Base-by-base conservation (phyloP, 2,797 vertebrate genomes). In the Thaleichthys pacificus region DNA sequence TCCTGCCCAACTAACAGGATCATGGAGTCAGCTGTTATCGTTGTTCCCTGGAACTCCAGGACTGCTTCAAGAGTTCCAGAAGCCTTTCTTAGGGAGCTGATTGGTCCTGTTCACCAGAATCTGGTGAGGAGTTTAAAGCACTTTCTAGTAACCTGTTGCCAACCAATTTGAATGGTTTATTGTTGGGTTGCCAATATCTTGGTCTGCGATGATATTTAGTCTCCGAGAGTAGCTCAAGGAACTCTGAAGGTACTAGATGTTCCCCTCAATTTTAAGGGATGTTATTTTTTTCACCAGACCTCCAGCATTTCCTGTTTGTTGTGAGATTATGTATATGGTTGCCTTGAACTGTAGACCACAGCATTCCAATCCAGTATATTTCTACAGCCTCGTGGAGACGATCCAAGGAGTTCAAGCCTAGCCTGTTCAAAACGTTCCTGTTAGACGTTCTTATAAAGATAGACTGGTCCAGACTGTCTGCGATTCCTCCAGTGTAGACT, bases 71-170 rank as follows among this genome's bases (percentile, higher is more conserved):
- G 77, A 85, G 81, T 91, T 90, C 77, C 76, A 35, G 63, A 77
- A 76, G 69, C 81, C 69, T 79, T 86, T 77, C 73, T 82, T 89
- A 58, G 90, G 89, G 89, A 88, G 89, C 85, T 84, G 80, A 87
- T 84, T 84, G 82, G 78, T 89, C 85, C 42, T 69, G 91, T 92
- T 93, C 22, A 32, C 79, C 91, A 84, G 91, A 92, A 81, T 76
- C 84, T 83, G 76, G 87, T 89, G 90, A 94, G 90, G 92, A 83
- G 87, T 91, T 91, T 83, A 86, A 96, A 96, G 96, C 96, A 98
- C 97, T 98, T 97, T 99, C 93, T 95, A 95, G 91, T 93, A 94
- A 89, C 94, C 93, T 89, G 93, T 95, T 96, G 95, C 95, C 95
- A 96, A 96, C 91, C 88, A 90, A 89, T 90, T 85, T 77, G 75